Evolutionary conservation across 2,113 vertebrate species (phyloP), one percentile per base, ranked within the genome.

Genomic region (Tetrao urogallus): DNA sequence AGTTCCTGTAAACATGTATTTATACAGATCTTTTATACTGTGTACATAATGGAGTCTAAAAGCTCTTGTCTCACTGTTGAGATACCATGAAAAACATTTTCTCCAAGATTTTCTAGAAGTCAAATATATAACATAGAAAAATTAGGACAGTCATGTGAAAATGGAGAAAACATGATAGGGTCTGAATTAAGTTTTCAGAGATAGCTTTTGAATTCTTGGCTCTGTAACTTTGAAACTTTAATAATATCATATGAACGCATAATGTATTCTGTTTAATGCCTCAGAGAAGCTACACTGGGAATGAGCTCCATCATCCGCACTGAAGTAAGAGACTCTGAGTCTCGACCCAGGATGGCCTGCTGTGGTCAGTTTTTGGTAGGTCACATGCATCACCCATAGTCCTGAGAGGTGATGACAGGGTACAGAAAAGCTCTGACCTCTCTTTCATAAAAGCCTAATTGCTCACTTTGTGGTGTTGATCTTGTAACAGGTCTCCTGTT

Each of bases 281-380:
- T 96, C 56, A 56, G 82, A 61, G 57, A 52, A 96, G 86, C 65
- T 94, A 93, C 76, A 84, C 92, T 97, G 97, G 91, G 71, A 93
- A 88, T 78, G 57, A 95, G 77, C 78, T 94, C 86, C 73, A 87
- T 95, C 85, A 94, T 50, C 92, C 92, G 76, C 42, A 77, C 52
- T 56, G 36, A 95, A 86, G 77, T 73, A 96, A 80, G 67, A 12
- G 85, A 84, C 80, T 79, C 74, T 87, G 92, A 65, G 72, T 93
- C 95, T 58, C 0, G 30, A 81, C 75, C 60, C 87, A 70, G 18
- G 34, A 36, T 30, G 78, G 71, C 58, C 71, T 92, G 69, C 90
- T 90, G 82, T 89, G 88, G 69, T 81, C 61, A 81, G 45, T 54
- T 79, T 94, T 40, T 66, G 4, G 79, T 65, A 95, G 82, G 67